phyloP scores from a whole-genome alignment of 2,797 vertebrate species.

The Rhodeus uyekii region DNA sequence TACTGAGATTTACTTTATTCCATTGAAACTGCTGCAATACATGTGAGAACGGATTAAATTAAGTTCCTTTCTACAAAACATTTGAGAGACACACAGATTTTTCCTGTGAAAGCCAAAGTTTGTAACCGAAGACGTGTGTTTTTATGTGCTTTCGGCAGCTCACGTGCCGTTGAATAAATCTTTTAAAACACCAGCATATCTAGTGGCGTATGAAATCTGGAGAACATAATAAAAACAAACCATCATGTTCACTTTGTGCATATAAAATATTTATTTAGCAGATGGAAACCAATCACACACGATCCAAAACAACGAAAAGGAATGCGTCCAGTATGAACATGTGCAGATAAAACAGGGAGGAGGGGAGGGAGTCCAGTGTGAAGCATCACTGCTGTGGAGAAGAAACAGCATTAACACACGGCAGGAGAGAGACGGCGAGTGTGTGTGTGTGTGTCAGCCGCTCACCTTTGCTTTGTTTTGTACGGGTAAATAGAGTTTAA shows the following conservation, averaged over 20 bases:
- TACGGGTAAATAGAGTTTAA: constrained; percentile 94
- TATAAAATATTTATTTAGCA: constrained; percentile 69
- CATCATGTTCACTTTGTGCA: constrained; percentile 35
- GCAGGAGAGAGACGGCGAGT: rapidly evolving
- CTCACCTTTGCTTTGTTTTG: constrained; percentile 95
- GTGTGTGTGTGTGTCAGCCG: neutral
- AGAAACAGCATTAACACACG: constrained; percentile 31
- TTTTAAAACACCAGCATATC: constrained; percentile 5
- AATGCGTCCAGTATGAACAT: constrained; percentile 41
- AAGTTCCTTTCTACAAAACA: neutral
- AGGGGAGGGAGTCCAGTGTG: neutral
- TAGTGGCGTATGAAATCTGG: neutral
- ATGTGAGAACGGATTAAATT: neutral
- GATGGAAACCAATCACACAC: constrained; percentile 56
- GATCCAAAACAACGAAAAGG: constrained; percentile 57
- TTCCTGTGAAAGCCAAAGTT: constrained; percentile 22
- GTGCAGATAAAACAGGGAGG: constrained; percentile 41
- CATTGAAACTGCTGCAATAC: neutral
- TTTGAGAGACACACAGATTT: constrained; percentile 5
- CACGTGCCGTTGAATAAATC: constrained; percentile 45
- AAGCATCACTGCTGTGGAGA: constrained; percentile 64
- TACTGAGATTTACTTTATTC: neutral
- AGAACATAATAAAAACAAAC: neutral
- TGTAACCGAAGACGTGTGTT: constrained; percentile 9
- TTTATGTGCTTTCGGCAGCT: constrained; percentile 40